Evolutionary conservation across 30 jellyfish, hydroid and myxozoan genomes (phyloP).

Genomic region (Catostylus mosaicus): DNA sequence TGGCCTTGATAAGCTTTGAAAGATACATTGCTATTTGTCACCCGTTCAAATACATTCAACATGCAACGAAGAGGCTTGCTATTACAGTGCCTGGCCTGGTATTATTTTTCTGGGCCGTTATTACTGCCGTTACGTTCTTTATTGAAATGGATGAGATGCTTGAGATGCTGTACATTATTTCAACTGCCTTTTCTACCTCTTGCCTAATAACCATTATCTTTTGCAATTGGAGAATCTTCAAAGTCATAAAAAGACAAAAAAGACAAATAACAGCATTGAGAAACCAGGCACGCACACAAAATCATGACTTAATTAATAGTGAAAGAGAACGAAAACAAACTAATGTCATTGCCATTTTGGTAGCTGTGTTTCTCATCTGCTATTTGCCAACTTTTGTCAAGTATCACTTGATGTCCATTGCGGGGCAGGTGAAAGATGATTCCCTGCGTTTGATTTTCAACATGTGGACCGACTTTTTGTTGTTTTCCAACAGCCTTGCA

Average conservation of each 20-base stretch:
- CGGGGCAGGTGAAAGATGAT: too few relatives aligned
- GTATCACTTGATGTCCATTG: too few relatives aligned
- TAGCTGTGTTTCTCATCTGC: background rate
- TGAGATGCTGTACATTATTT: too few relatives aligned
- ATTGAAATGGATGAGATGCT: too few relatives aligned
- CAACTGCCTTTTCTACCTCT: too few relatives aligned
- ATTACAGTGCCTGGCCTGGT: background rate
- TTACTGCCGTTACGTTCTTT: too few relatives aligned
- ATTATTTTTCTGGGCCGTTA: too few relatives aligned
- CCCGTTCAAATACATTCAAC: conserved; percentile 15
- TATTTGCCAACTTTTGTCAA: background rate
- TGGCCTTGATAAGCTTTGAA: conserved; percentile 27
- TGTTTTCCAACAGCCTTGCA: conserved; percentile 15
- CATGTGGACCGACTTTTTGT: conserved; percentile 18
- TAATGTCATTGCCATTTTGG: background rate
- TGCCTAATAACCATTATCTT: too few relatives aligned
- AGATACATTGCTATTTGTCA: conserved; percentile 34
- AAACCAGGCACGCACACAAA: background rate
- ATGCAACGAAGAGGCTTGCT: background rate
- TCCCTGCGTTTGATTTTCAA: background rate
- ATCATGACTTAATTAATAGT: background rate
- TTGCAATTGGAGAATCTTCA: background rate
- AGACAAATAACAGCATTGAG: background rate
- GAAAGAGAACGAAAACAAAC: background rate
- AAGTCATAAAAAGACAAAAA: background rate